A percentile compares a stretch with the other conserved stretches of the same genome.
These are phyloP conservation scores for Clarias laeviceps DNA, from an alignment of 2,797 vertebrate genomes.

Conservation along the genomic window DNA sequence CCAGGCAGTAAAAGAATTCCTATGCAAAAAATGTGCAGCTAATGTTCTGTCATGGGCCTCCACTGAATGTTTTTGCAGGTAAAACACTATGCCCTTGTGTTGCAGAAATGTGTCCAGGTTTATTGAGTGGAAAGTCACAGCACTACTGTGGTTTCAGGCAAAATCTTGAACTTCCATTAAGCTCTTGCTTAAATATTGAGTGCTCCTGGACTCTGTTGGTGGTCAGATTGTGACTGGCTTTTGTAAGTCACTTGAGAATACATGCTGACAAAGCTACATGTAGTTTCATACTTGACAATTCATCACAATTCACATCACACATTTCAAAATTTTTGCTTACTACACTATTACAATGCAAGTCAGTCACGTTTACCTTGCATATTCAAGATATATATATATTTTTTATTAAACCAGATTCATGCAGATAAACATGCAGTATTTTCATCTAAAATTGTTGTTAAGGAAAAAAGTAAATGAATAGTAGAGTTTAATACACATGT, in stretches of 20 bases:
- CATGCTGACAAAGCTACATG: slow-evolving; percentile 34
- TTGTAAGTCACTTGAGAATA: slow-evolving; percentile 39
- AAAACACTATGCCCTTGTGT: slow-evolving; percentile 35
- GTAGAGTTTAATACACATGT: background rate
- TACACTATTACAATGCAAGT: background rate
- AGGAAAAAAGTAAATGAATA: background rate
- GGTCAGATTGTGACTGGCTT: slow-evolving; percentile 44
- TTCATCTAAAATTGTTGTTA: background rate
- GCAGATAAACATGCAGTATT: background rate
- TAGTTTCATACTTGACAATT: background rate
- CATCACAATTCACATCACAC: slow-evolving; percentile 6
- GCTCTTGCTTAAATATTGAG: slow-evolving; percentile 39
- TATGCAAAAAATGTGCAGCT: slow-evolving; percentile 28
- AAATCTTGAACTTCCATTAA: slow-evolving; percentile 56
- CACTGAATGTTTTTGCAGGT: slow-evolving; percentile 50
- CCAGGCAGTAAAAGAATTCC: slow-evolving; percentile 43
- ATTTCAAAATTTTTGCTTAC: background rate
- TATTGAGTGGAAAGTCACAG: slow-evolving; percentile 61
- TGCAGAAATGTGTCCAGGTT: slow-evolving; percentile 64
- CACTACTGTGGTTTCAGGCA: slow-evolving; percentile 52
- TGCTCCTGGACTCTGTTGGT: slow-evolving; percentile 29
- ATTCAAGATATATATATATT: too few species aligned
- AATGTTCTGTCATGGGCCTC: slow-evolving; percentile 45
- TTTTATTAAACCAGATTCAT: background rate
- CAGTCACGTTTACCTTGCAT: background rate